Conservation (phyloP, 2,888 invertebrate species). For the Melikaiella ostensackeni region DNA sequence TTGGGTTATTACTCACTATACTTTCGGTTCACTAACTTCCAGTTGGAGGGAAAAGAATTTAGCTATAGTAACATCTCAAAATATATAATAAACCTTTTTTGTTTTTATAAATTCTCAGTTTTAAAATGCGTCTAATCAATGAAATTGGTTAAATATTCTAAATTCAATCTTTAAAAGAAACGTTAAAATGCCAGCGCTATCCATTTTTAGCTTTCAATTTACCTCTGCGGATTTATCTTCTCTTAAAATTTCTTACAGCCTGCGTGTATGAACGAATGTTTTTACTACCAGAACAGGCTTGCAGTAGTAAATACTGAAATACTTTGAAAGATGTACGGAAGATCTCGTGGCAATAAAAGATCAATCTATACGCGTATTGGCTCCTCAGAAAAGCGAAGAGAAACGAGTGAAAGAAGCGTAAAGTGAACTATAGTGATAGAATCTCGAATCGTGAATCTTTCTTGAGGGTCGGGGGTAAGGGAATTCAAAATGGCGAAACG, state of each 20-base stretch:
- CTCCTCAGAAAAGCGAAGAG: constrained; percentile 1
- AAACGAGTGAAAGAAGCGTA: constrained; percentile 18
- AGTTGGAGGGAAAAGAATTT: no score
- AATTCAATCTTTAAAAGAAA: neutral
- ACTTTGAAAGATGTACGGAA: constrained; percentile 25
- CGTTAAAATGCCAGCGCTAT: neutral
- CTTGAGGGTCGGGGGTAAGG: neutral
- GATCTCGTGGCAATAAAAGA: constrained; percentile 35
- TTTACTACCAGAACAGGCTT: constrained; percentile 30
- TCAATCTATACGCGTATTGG: constrained; percentile 36
- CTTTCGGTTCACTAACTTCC: no score
- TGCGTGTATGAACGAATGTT: constrained; percentile 15
- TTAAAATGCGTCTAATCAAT: no score
- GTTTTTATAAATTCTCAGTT: no score
- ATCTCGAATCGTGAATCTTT: neutral
- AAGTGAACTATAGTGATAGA: constrained; percentile 26
- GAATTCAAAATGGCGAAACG: neutral
- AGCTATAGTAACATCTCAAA: no score
- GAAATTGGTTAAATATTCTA: neutral
- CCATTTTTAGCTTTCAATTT: neutral
- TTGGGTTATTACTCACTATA: no score
- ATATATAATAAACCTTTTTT: no score
- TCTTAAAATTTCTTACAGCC: constrained; percentile 1
- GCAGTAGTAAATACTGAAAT: constrained; percentile 22
- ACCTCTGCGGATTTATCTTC: neutral